Conservation (phyloP, 2,113 vertebrate genomes). For the Empidonax alnorum region DNA sequence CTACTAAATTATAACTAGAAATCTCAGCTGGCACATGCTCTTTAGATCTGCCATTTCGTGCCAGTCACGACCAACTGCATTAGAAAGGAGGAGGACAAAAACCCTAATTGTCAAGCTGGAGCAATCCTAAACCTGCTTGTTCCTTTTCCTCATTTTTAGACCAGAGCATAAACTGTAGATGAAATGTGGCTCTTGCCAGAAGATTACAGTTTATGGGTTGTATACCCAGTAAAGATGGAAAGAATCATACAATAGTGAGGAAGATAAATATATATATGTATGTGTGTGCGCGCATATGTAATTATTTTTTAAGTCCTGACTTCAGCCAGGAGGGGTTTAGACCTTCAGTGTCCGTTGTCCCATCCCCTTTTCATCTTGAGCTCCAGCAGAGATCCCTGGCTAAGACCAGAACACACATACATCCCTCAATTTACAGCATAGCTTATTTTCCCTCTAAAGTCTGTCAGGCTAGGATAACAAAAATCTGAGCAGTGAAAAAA, state of each 20-base stretch:
- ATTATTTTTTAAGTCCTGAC: neutral
- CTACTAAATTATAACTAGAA: neutral
- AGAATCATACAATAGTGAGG: neutral
- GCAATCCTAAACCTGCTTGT: neutral
- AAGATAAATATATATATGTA: neutral
- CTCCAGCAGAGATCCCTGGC: neutral
- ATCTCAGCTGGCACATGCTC: neutral
- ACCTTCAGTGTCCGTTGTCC: neutral
- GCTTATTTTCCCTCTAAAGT: neutral
- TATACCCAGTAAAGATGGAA: neutral
- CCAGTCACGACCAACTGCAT: neutral
- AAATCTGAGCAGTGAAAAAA: neutral
- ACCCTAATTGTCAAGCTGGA: accelerated
- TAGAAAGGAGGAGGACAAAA: neutral
- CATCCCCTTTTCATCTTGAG: neutral
- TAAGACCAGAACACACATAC: neutral
- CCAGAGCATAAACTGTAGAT: neutral
- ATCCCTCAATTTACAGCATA: neutral
- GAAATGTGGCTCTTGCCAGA: neutral
- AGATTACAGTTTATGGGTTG: neutral
- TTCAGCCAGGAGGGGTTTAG: neutral
- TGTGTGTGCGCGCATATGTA: too few relatives aligned
- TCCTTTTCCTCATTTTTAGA: neutral
- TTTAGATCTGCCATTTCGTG: neutral
- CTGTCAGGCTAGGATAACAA: neutral